Percentiles rank a stretch among this genome's conserved stretches.
Evolutionary conservation across 2,888 invertebrate genomes (phyloP).

Genomic region (Drosophila macrospina): DNA sequence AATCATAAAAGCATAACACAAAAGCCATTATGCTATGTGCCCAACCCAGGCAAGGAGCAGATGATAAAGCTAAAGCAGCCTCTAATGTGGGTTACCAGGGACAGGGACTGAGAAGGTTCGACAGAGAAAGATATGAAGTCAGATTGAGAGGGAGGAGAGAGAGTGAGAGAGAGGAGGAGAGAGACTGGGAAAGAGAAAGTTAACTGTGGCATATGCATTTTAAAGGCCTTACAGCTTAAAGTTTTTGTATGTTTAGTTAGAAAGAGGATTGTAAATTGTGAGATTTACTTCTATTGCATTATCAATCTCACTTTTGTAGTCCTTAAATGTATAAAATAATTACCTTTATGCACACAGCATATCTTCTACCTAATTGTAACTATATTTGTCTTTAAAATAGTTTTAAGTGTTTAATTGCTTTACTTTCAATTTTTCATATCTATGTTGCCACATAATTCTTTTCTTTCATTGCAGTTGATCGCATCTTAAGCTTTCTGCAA

Average conservation of each 20-base stretch:
- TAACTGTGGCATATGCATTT: constrained; percentile 21
- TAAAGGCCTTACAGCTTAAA: constrained; percentile 26
- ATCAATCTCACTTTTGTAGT: no score
- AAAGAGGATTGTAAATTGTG: neutral
- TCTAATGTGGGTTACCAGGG: constrained; percentile 44
- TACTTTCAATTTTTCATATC: neutral
- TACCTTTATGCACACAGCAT: no score
- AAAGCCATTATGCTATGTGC: constrained; percentile 66
- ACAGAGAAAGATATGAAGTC: neutral
- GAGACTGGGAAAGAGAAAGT: constrained; percentile 2
- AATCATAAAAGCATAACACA: constrained; percentile 79
- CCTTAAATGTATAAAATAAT: no score
- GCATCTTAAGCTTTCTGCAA: neutral
- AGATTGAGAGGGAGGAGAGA: neutral
- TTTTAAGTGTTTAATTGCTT: neutral
- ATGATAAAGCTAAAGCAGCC: constrained; percentile 38
- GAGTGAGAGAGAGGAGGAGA: neutral
- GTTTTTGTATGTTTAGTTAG: neutral
- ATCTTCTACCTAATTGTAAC: no score
- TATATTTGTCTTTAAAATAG: no score
- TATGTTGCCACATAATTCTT: neutral
- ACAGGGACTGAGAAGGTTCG: neutral
- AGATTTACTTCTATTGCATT: neutral
- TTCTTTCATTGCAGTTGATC: no score
- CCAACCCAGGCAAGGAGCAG: constrained; percentile 34